Evolutionary conservation across 2,797 vertebrate species (phyloP).

Genomic region (Menidia menidia): DNA sequence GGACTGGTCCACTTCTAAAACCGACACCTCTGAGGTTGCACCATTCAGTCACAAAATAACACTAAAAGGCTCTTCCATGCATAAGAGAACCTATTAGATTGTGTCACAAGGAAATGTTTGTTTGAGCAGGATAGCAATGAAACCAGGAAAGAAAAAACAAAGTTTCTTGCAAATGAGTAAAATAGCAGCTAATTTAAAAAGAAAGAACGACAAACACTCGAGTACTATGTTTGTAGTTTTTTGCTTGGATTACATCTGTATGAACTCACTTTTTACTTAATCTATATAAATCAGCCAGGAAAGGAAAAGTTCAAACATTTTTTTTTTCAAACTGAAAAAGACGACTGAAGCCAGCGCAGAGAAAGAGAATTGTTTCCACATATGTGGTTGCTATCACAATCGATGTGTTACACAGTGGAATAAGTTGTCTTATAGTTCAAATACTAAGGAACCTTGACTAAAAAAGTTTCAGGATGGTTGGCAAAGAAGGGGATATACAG

Average conservation of each 20-base stretch:
- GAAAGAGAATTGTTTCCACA: neutral
- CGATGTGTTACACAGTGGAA: neutral
- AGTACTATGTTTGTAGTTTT: neutral
- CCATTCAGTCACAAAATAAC: too few species aligned
- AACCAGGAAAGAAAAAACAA: too few species aligned
- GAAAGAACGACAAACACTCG: neutral
- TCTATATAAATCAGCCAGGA: neutral
- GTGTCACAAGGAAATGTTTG: too few species aligned
- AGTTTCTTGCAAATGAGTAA: too few species aligned
- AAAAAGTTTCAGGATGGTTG: neutral
- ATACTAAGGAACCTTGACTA: neutral
- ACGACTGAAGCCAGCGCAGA: neutral
- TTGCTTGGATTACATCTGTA: neutral
- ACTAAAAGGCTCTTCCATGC: too few species aligned
- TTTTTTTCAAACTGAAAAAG: neutral
- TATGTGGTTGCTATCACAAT: neutral
- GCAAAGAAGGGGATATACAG: neutral
- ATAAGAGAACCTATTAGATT: too few species aligned
- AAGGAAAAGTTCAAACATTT: neutral
- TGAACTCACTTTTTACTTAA: neutral
- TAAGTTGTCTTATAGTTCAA: neutral
- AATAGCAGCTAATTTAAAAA: too few species aligned
- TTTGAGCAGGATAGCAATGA: too few species aligned
- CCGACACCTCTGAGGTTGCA: neutral
- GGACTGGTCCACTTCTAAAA: neutral